Conservation (phyloP, 2,113 vertebrate genomes). For the Ochotona curzoniae region DNA sequence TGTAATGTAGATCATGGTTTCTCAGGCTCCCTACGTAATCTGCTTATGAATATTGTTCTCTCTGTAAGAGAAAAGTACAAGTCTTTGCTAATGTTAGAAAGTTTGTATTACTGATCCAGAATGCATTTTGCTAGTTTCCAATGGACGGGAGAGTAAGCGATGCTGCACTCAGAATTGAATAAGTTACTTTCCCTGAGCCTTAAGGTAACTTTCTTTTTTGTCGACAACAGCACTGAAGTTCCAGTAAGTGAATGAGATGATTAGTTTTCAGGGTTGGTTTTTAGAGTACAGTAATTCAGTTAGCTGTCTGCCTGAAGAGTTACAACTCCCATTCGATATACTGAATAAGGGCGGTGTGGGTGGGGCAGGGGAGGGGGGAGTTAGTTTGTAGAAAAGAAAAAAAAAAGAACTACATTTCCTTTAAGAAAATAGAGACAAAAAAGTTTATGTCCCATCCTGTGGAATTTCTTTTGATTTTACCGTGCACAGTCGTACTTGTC, state of each 20-base stretch:
- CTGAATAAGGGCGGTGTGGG: constrained; percentile 53
- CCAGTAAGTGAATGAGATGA: constrained; percentile 72
- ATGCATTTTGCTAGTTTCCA: constrained; percentile 80
- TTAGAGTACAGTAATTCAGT: constrained; percentile 79
- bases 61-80: constrained; percentile 71
- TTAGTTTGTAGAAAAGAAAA: constrained; percentile 70
- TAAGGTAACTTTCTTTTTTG: constrained; percentile 74
- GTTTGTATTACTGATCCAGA: constrained; percentile 75
- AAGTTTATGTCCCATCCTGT: not conserved
- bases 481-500: constrained; percentile 56
- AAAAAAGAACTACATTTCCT: constrained; percentile 68
- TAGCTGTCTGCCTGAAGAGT: constrained; percentile 79
- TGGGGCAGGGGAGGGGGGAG: not conserved
- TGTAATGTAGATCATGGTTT: constrained; percentile 76
- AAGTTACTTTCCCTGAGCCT: constrained; percentile 81
- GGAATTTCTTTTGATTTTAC: constrained; percentile 60
- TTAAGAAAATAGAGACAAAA: constrained; percentile 60
- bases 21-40: constrained; percentile 79
- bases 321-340: constrained; percentile 51
- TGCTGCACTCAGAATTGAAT: constrained; percentile 77
- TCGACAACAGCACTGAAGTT: constrained; percentile 76
- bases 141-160: constrained; percentile 74
- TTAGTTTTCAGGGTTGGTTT: constrained; percentile 78
- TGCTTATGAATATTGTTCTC: constrained; percentile 71
- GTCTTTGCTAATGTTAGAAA: constrained; percentile 73